Evolutionary conservation across 64 coral and sea anemone species (phyloP), one percentile per base, ranked within the genome.

Genomic region (Pocillopora verrucosa): DNA sequence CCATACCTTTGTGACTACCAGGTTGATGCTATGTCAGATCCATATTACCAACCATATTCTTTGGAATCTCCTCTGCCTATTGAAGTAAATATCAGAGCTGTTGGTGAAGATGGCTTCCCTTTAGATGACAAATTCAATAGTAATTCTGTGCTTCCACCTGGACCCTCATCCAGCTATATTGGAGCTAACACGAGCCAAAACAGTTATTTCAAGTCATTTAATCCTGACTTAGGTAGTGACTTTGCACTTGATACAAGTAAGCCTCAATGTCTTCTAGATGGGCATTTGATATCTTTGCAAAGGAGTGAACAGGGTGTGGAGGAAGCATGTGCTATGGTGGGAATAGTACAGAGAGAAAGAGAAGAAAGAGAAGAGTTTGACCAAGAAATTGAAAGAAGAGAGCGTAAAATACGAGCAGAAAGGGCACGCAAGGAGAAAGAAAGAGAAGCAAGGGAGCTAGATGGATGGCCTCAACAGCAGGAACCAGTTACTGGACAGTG

Each of bases 311-410:
- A 24, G 5, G 45, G 51, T 25, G 56, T 59, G 34, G 51, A 19
- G 14, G 76, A 79, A 10, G 76, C 76, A 22, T 59, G 36, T 24
- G 56, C 56, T 14, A 17, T 60, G 34, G 56, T 79, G 57, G 76
- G 59, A 79, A 41, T 41, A 1, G 51, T 79, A 10, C 51, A 24
- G 3, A 20, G 56, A n/a, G 76, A 79, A 16, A 79, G 76, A 10
- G 76, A 79, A n/a, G 75, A 79, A 58, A 41, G 17, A 22, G 76
- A 79, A 79, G 4, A 59, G 51, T 79, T 79, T 59, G 56, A 11
- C n/a, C 20, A 57, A 58, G 76, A 79, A 59, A 58, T 79, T 1
- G 17, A 79, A 79, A 79, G 76, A 59, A 79, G 57, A 56, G 76
- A 79, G 59, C 76, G 22, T 15, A 16, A 58, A 22, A 79, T 79